Evolutionary conservation across 2,888 invertebrate genomes (phyloP).

Genomic region (Elegia similella): DNA sequence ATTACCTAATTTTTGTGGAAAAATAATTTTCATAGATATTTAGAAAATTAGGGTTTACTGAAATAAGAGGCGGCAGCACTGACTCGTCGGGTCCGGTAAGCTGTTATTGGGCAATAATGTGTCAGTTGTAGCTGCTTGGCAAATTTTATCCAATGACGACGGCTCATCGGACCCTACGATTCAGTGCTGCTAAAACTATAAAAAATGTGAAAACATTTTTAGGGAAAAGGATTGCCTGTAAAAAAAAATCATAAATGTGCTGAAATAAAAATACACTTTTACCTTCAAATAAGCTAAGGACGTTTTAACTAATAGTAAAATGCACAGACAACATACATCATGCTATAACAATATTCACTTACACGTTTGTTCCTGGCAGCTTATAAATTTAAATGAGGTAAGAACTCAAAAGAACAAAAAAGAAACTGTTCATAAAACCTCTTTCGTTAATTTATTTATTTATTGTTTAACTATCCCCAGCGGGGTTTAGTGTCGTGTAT

Average conservation of each 20-base stretch:
- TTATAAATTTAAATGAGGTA: constrained; percentile 29
- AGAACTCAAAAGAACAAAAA: constrained; percentile 27
- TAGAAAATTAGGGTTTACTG: too few relatives aligned
- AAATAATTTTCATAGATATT: too few relatives aligned
- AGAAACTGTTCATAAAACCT: constrained; percentile 26
- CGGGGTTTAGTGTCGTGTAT: constrained; percentile 57
- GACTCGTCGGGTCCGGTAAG: too few relatives aligned
- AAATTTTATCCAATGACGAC: too few relatives aligned
- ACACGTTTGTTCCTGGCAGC: constrained; percentile 60
- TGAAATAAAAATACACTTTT: constrained; percentile 10
- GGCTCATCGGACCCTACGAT: too few relatives aligned
- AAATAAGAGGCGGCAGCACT: too few relatives aligned
- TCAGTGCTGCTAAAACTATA: background rate
- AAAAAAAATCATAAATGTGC: constrained; percentile 16
- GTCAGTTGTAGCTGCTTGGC: too few relatives aligned
- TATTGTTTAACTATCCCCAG: constrained; percentile 73
- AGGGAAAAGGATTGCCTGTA: background rate
- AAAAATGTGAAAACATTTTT: constrained; percentile 18
- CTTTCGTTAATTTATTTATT: constrained; percentile 56
- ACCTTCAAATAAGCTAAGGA: constrained; percentile 1
- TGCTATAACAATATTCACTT: constrained; percentile 40
- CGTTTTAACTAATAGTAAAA: constrained; percentile 22
- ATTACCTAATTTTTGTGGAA: too few relatives aligned
- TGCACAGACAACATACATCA: constrained; percentile 16
- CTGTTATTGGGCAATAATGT: too few relatives aligned